These are phyloP conservation scores for Tinea trinotella DNA, from an alignment of 2,888 invertebrate species.

Conservation along the genomic window DNA sequence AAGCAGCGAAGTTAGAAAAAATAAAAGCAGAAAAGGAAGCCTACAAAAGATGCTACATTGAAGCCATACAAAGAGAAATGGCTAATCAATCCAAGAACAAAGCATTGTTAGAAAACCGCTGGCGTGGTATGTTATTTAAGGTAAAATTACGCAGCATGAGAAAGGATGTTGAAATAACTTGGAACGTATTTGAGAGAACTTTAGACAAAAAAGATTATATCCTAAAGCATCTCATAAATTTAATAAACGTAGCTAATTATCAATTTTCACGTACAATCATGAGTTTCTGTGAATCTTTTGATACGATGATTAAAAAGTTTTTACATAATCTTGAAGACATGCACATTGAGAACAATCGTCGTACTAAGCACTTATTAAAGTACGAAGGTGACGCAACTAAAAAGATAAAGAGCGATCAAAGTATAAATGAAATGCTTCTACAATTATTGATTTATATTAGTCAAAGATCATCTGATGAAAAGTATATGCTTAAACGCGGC, in stretches of 20 bases:
- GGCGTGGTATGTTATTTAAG: conserved; percentile 51
- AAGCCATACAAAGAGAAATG: conserved; percentile 49
- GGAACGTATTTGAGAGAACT: conserved; percentile 65
- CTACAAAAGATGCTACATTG: conserved; percentile 39
- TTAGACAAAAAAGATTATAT: conserved; percentile 74
- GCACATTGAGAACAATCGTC: conserved; percentile 40
- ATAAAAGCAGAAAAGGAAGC: conserved; percentile 36
- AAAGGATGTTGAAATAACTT: conserved; percentile 53
- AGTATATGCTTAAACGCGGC: conserved; percentile 51
- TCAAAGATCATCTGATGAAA: conserved; percentile 43
- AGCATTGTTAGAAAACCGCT: conserved; percentile 44
- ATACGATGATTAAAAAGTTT: conserved; percentile 70
- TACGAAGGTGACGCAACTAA: conserved; percentile 36
- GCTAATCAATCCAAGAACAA: conserved; percentile 39
- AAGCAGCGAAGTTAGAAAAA: conserved; percentile 47
- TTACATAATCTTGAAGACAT: conserved; percentile 43
- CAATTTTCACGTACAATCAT: conserved; percentile 76
- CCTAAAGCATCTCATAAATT: conserved; percentile 67
- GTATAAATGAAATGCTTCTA: conserved; percentile 53
- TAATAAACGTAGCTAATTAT: conserved; percentile 74
- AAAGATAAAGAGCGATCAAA: conserved; percentile 39
- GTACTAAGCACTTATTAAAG: conserved; percentile 37
- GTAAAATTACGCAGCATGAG: conserved; percentile 56
- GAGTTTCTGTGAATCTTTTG: conserved; percentile 74
- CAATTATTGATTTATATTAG: conserved; percentile 50